Conservation (phyloP, 2,888 invertebrate genomes). For the Plusia festucae region DNA sequence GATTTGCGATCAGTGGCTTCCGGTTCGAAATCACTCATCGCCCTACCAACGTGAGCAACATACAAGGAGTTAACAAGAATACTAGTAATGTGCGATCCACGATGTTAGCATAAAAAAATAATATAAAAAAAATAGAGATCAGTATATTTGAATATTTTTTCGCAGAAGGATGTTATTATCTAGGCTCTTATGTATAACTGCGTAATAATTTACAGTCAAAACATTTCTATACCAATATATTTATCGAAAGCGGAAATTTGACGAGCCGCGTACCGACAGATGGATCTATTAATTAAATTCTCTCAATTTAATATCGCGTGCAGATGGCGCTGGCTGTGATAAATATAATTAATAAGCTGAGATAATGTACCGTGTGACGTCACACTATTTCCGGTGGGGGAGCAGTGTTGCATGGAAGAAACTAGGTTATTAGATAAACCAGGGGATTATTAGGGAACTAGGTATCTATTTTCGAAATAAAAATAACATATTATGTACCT, state of each 20-base stretch:
- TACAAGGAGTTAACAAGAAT: too few species aligned
- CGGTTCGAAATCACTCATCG: too few species aligned
- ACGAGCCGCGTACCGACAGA: conserved; percentile 66
- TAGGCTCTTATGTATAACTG: neutral
- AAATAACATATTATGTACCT: too few species aligned
- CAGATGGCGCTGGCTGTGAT: conserved; percentile 54
- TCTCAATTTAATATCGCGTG: conserved; percentile 48
- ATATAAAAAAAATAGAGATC: too few species aligned
- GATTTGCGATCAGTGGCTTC: too few species aligned
- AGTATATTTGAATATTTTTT: neutral
- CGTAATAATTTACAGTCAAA: neutral
- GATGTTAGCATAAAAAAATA: too few species aligned
- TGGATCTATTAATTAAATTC: conserved; percentile 70
- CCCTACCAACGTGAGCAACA: too few species aligned
- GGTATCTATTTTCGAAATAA: neutral
- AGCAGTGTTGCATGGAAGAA: neutral
- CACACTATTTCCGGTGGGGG: conserved; percentile 38
- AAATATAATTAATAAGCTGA: conserved; percentile 27
- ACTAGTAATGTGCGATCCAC: too few species aligned
- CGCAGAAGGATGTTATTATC: neutral
- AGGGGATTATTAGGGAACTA: neutral
- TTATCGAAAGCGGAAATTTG: conserved; percentile 50
- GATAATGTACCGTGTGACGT: conserved; percentile 23
- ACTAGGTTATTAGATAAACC: neutral
- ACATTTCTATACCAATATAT: conserved; percentile 4